Evolutionary conservation across 2,113 vertebrate species (phyloP).

Genomic region (Bucco capensis): DNA sequence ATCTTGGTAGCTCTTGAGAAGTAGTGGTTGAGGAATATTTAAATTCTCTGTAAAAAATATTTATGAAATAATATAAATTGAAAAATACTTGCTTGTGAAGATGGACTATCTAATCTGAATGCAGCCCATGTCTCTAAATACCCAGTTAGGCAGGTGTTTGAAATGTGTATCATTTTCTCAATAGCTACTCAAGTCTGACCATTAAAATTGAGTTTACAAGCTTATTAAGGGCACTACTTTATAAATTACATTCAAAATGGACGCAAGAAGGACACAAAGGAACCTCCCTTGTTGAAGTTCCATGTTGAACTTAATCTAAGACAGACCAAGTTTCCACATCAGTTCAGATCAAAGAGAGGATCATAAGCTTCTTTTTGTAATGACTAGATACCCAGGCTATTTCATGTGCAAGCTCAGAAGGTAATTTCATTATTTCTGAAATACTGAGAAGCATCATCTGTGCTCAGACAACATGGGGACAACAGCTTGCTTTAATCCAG

Average conservation of each 20-base stretch:
- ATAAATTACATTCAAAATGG: background rate
- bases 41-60: background rate
- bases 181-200: background rate
- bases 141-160: background rate
- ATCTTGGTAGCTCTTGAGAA: background rate
- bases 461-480: background rate
- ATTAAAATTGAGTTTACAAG: background rate
- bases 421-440: slow-evolving; percentile 16
- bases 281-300: background rate
- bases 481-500: background rate
- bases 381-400: background rate
- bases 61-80: background rate
- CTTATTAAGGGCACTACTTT: background rate
- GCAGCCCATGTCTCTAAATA: background rate
- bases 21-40: background rate
- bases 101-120: background rate
- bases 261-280: background rate
- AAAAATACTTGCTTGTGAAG: background rate
- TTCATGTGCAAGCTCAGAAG: background rate
- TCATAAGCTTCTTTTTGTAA: background rate
- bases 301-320: background rate
- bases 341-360: background rate
- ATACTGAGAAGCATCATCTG: background rate
- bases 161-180: background rate
- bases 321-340: background rate